Base-by-base conservation (phyloP, 2,113 vertebrate genomes). In the Nanger granti region DNA sequence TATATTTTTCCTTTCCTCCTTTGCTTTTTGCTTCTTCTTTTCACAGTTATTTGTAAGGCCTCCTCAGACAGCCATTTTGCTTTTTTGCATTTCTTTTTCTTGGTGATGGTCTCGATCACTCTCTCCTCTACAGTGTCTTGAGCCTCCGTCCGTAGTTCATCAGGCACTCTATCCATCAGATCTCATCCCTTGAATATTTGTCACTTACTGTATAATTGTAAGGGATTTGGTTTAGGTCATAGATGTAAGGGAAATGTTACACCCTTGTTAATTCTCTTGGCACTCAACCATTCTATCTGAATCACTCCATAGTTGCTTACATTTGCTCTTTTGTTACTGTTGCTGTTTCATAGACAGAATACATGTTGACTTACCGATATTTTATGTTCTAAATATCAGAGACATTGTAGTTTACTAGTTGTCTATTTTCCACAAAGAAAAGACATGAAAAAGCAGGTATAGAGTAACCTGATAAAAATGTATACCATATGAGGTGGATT, bases 371-470 rank as follows among this genome's bases (percentile, higher is more conserved):
- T 82, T 57, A 55, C 8, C 7, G 54, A 28, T 22, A 55, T 76
- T 94, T 34, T 64, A 54, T 86, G 44, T 92, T 96, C 18, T 54
- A n/a, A 85, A 73, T 44, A 55, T 89, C 41, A 92, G 73, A 86
- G 47, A 73, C 7, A 57, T 57, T 55, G 49, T 52, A 12, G 0
- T 52, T 52, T 13, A 52, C 57, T 31, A 9, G 8, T 84, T 89
- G 18, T 84, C 47, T 83, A 0, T 89, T 88, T 89, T 60, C 57
- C 34, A 31, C 28, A 52, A 31, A 84, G 31, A 55, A 64, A 83
- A 59, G 55, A 54, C 17, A 64, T 47, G 14, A 31, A 34, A 62
- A 62, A 87, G 37, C 7, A n/a, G 4, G 5, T 54, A 18, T 8
- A 62, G 7, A 59, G 2, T 83, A 11, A 84, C 12, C 34, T 44